Base-by-base conservation (phyloP, 92 coral and sea anemone species). In the Isaurus tuberculatus region DNA sequence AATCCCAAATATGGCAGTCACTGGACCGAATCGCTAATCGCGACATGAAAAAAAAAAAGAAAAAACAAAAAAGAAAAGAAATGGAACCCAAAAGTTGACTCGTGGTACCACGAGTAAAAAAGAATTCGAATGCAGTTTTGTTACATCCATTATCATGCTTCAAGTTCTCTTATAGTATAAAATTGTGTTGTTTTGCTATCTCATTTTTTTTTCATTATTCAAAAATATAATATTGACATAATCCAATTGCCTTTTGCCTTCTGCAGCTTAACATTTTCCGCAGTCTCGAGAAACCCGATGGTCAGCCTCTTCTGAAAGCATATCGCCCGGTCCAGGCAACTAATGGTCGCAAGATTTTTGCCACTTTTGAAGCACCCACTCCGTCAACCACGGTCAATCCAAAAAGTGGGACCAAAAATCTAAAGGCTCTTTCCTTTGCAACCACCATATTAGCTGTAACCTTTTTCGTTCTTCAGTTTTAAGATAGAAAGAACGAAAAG, bases 301-400 rank as follows among this genome's bases (percentile, higher is more conserved):
- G 37, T 1, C 40, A 53, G 15, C 16, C 65, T 20, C 10, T 95
- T 17, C 78, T 31, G 20, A 68, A 92, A 61, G 87, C 89, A 72
- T 86, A 36, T 82, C 94, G 97, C 49, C 93, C 97, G 10, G 68
- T 80, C 16, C 92, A 87, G 75, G 31, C 70, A 4, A 84, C 87
- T 16, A 70, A 85, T 65, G 66, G 86, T n/a, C 97, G 98, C 23
- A 80, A 57, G 19, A 87, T 95, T n/a, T 46, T 72, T 22, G 44
- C 86, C 28, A 91, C 89, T 43, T 92, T 86, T 74, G 58, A 33
- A 2, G 15, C 15, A 14, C 19, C 78, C 2, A 0, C 83, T 27
- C 29, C 72, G 0, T 28, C 78, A 14, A 6, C 49, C 31, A 15
- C 32, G 26, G 1, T 53, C 34, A 60, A 25, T 5, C 20, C 81